Evolutionary conservation across 2,888 invertebrate genomes (phyloP).

Genomic region (Sicus ferrugineus): DNA sequence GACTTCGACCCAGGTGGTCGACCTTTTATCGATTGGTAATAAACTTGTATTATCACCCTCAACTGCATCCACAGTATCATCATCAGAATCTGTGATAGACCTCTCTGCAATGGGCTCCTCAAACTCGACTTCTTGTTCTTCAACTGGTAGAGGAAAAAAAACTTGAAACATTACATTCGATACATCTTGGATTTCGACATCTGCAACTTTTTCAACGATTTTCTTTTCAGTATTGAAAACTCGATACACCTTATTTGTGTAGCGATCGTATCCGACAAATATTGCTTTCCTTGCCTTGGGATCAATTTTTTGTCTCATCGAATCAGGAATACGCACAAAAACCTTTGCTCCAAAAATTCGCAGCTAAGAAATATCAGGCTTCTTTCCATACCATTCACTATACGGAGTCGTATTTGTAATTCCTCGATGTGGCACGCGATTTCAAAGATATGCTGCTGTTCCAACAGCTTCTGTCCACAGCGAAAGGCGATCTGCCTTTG

Average conservation of each 20-base stretch:
- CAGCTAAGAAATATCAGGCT: constrained; percentile 11
- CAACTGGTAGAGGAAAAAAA: background rate
- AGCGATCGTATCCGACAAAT: constrained; percentile 26
- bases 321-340: constrained; percentile 21
- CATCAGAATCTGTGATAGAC: background rate
- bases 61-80: constrained; percentile 21
- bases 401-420: background rate
- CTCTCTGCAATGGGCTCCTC: background rate
- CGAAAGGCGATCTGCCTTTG: background rate
- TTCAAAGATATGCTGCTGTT: constrained; percentile 13
- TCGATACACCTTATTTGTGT: constrained; percentile 27
- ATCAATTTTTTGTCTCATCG: constrained; percentile 26
- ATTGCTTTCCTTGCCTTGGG: constrained; percentile 26
- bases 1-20: background rate
- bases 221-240: constrained; percentile 23
- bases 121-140: background rate
- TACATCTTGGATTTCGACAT: constrained; percentile 31
- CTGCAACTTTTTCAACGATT: constrained; percentile 27
- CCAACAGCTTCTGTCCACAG: constrained; percentile 18
- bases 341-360: background rate
- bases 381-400: constrained; percentile 9
- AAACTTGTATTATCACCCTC: constrained; percentile 30
- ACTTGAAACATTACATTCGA: background rate
- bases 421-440: constrained; percentile 3
- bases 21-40: background rate